phyloP scores from a whole-genome alignment of 2,888 invertebrate genomes.

The Scotopteryx bipunctaria region DNA sequence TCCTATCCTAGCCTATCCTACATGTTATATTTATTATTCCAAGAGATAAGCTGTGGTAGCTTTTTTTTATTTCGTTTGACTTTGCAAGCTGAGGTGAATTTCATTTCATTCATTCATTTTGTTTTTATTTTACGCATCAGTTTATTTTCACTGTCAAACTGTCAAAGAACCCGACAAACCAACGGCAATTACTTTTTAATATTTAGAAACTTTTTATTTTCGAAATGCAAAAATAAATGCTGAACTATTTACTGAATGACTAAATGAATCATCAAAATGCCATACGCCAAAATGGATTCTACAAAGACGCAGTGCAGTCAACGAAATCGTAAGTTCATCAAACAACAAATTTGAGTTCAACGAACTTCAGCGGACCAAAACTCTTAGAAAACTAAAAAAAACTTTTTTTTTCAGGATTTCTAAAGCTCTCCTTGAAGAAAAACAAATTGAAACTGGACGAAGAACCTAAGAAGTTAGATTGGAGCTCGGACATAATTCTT shows the following conservation, averaged over 20 bases:
- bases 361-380: conserved; percentile 8
- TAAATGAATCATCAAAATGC: conserved; percentile 5
- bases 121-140: neutral
- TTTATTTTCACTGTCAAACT: neutral
- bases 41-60: too few relatives aligned
- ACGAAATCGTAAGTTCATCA: conserved; percentile 56
- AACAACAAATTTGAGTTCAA: conserved; percentile 3
- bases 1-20: too few relatives aligned
- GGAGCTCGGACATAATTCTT: conserved; percentile 63
- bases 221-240: neutral
- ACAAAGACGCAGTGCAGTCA: conserved; percentile 47
- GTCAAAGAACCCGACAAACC: conserved; percentile 8
- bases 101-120: neutral
- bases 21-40: too few relatives aligned
- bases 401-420: conserved; percentile 56
- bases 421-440: conserved; percentile 70
- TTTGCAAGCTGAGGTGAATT: neutral
- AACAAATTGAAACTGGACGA: conserved; percentile 50
- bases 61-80: too few relatives aligned
- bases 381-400: neutral
- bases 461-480: conserved; percentile 48
- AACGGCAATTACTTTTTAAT: neutral
- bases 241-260: too few relatives aligned
- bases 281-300: conserved; percentile 49
- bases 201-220: conserved; percentile 3